A percentile compares a stretch with the other conserved stretches of the same genome.
These are phyloP conservation scores for Scaptomyza polygonia DNA, from an alignment of 2,888 invertebrate species.

Conservation along the genomic window DNA sequence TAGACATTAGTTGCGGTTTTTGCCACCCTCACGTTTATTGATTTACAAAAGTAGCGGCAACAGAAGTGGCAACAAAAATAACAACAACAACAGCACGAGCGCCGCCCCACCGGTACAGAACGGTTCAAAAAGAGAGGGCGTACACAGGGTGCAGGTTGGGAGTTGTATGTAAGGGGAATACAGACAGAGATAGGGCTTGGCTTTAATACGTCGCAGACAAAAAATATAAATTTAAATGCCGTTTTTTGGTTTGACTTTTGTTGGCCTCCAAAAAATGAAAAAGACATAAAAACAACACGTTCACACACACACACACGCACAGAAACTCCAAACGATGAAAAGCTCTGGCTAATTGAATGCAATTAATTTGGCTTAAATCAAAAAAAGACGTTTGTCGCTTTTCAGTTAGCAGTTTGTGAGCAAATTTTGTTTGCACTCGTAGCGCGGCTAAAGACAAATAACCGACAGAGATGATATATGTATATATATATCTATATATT, in stretches of 20 bases:
- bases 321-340: conserved; percentile 9
- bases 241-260: conserved; percentile 68
- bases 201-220: conserved; percentile 64
- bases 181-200: conserved; percentile 50
- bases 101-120: conserved; percentile 26
- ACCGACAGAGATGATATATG: conserved; percentile 11
- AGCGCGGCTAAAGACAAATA: conserved; percentile 30
- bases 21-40: conserved; percentile 78
- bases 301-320: conserved; percentile 15
- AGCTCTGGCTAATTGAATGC: conserved; percentile 43
- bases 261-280: conserved; percentile 27
- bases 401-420: conserved; percentile 43
- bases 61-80: conserved; percentile 38
- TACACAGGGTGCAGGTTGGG: conserved; percentile 2
- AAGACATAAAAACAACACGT: conserved; percentile 2
- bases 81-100: conserved; percentile 35
- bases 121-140: neutral
- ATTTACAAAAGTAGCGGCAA: conserved; percentile 70
- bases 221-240: conserved; percentile 59
- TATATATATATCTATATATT: neutral
- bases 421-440: conserved; percentile 51
- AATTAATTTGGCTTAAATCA: conserved; percentile 39
- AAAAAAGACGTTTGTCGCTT: conserved; percentile 14
- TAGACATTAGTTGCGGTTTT: conserved; percentile 70
- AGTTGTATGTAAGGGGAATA: conserved; percentile 1